Evolutionary conservation across 2,113 vertebrate genomes (phyloP), one percentile per base, ranked within the genome.

Genomic region (Aramus guarauna): DNA sequence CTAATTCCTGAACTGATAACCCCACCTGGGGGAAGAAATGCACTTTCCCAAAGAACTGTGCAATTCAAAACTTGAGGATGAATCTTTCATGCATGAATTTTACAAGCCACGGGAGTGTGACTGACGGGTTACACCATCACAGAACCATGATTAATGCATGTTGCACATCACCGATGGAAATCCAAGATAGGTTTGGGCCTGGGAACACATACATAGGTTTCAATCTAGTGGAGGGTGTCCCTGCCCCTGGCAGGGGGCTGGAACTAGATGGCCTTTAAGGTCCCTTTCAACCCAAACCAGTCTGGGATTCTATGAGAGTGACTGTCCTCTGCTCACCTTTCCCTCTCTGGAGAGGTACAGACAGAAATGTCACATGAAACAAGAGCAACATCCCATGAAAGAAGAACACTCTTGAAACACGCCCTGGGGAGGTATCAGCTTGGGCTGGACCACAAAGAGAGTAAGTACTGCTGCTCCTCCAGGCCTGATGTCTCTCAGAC

Each of bases 331-430:
- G 76, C 77, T 53, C 73, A n/a, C 19, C 7, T 12, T 52, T 75
- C 30, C 64, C 47, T 66, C 55, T 55, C 36, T 43, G 23, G 34
- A 34, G 60, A 2, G 45, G 15, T 4, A 24, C 22, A 66, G 32
- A 52, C 63, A 80, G 41, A 47, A 75, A 26, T 0, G 9, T 7
- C 60, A 67, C 6, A 12, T 2, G n/a, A 12, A 66, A 43, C 29
- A 12, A 36, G 9, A 48, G 16, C n/a, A 41, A 39, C 0, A 19
- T 2, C 37, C 11, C 3, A 5, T 1, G 24, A n/a, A 26, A 23
- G 18, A 20, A 16, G 20, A 90, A 39, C 16, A 15, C 9, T 18
- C 21, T 7, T 7, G 47, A 45, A 77, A 43, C 6, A 3, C 0
- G 36, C 26, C 58, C 79, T 20, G 63, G 9, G 41, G 53, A 64